Conservation (phyloP, 2,113 vertebrate genomes). For the Eulemur macaco region DNA sequence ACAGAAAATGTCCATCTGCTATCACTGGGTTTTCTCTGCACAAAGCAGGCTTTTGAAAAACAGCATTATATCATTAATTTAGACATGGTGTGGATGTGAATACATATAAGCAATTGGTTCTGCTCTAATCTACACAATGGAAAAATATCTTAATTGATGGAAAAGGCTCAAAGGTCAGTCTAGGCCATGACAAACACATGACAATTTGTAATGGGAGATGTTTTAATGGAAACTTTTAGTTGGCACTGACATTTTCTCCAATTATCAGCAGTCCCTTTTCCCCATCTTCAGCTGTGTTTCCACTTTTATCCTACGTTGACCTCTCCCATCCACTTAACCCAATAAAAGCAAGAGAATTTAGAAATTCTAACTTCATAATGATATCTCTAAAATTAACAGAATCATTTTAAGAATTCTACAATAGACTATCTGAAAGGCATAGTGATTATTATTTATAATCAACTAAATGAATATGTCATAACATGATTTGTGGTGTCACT, state of each 20-base stretch:
- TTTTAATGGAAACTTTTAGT: conserved; percentile 14
- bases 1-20: conserved; percentile 7
- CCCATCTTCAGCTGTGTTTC: not conserved
- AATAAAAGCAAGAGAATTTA: not conserved
- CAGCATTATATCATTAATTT: conserved; percentile 7
- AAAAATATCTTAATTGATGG: conserved; percentile 52
- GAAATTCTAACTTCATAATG: not conserved
- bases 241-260: not conserved
- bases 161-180: not conserved
- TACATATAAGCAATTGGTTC: not conserved
- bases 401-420: not conserved
- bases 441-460: not conserved
- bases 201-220: not conserved
- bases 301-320: not conserved
- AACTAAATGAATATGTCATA: not conserved
- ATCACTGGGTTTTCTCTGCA: not conserved
- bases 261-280: not conserved
- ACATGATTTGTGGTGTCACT: not conserved
- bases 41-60: not conserved
- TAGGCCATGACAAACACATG: not conserved
- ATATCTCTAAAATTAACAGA: not conserved
- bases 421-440: not conserved
- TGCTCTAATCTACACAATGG: not conserved
- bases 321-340: not conserved
- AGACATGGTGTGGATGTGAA: not conserved